phyloP scores from a whole-genome alignment of 2,888 invertebrate genomes.

The Cephus pulcher region DNA sequence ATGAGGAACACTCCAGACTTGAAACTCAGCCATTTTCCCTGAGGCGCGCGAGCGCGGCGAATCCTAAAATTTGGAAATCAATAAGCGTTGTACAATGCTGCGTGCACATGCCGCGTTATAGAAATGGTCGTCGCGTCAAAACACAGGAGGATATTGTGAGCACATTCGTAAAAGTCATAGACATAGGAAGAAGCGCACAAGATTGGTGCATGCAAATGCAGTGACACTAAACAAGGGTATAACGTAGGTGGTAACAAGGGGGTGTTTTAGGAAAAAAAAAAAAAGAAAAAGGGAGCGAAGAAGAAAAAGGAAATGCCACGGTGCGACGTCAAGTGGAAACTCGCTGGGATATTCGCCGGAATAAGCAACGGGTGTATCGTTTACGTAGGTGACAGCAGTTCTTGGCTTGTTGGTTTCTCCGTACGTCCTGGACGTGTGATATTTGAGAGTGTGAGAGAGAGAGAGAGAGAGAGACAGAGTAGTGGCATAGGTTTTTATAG shows the following conservation, averaged over 20 bases:
- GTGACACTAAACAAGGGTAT: background rate
- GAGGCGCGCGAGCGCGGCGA: slow-evolving; percentile 21
- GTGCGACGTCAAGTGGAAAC: slow-evolving; percentile 51
- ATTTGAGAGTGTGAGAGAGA: background rate
- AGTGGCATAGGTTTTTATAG: background rate
- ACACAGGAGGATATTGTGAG: slow-evolving; percentile 41
- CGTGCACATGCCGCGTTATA: slow-evolving; percentile 37
- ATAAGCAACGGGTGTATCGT: slow-evolving; percentile 57
- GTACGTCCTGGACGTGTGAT: background rate
- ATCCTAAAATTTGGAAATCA: slow-evolving; percentile 62
- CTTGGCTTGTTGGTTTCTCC: background rate
- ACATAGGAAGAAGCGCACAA: background rate
- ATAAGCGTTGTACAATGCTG: slow-evolving; percentile 55
- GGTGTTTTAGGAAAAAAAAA: slow-evolving; percentile 21
- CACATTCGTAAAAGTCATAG: background rate
- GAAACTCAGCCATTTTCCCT: background rate
- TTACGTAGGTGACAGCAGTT: slow-evolving; percentile 51
- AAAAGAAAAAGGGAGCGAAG: slow-evolving; percentile 10
- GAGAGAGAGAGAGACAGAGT: background rate
- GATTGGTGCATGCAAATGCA: background rate
- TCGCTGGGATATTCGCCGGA: slow-evolving; percentile 58
- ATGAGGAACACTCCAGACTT: background rate
- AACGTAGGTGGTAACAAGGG: background rate
- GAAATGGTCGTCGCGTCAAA: slow-evolving; percentile 61
- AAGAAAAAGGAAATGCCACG: slow-evolving; percentile 46